phyloP scores from a whole-genome alignment of 2,888 invertebrate species.

The Alcis repandata region DNA sequence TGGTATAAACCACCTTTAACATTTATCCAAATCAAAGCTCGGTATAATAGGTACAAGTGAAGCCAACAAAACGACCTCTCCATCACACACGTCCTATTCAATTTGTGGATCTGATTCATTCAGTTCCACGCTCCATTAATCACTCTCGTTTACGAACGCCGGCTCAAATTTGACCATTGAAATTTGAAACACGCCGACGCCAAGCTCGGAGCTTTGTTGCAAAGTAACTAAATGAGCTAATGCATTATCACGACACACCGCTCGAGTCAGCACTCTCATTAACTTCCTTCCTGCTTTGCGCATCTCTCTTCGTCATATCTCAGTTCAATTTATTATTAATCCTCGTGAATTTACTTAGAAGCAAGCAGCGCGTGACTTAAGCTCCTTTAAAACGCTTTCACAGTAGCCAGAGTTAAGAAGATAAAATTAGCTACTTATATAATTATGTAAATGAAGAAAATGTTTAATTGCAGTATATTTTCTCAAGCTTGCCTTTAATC shows the following conservation, averaged over 20 bases:
- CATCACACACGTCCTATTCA: constrained; percentile 25
- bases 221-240: constrained; percentile 54
- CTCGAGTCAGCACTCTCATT: constrained; percentile 58
- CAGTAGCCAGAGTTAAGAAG: constrained; percentile 34
- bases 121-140: constrained; percentile 49
- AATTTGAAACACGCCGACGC: constrained; percentile 48
- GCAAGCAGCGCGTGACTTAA: constrained; percentile 43
- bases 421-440: constrained; percentile 36
- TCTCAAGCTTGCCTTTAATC: neutral
- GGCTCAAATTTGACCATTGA: constrained; percentile 43
- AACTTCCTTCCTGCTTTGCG: constrained; percentile 51
- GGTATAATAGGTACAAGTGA: constrained; percentile 12
- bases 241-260: constrained; percentile 57
- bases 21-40: constrained; percentile 5
- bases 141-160: constrained; percentile 43
- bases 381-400: constrained; percentile 40
- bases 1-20: neutral
- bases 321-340: constrained; percentile 52
- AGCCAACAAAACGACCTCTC: constrained; percentile 20
- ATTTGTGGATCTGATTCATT: constrained; percentile 30
- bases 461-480: constrained; percentile 17
- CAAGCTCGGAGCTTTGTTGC: constrained; percentile 1
- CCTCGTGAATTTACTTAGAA: constrained; percentile 48
- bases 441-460: constrained; percentile 29
- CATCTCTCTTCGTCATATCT: constrained; percentile 45